phyloP scores from a whole-genome alignment of 1,140 invertebrate genomes.

The Neodiprion virginianus region DNA sequence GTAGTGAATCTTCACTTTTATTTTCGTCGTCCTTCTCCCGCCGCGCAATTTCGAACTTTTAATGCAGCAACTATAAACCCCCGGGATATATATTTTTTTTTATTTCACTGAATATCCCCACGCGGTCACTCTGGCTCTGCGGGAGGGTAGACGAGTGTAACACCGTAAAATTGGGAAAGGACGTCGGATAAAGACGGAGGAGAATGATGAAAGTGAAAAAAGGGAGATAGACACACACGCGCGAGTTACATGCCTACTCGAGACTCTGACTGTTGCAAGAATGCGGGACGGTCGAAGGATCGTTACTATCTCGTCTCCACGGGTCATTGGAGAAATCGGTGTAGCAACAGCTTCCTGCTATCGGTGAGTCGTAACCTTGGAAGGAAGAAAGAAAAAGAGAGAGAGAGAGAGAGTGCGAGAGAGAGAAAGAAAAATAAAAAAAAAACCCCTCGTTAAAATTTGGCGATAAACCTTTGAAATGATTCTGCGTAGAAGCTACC shows the following conservation, averaged over 20 bases:
- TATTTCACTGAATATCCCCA: too few relatives aligned
- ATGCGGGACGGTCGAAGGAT: too few relatives aligned
- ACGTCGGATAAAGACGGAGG: too few relatives aligned
- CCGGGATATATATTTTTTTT: too few relatives aligned
- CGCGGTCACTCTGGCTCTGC: background rate
- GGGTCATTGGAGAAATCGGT: slow-evolving; percentile 14
- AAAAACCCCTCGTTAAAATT: slow-evolving; percentile 10
- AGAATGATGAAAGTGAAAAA: background rate
- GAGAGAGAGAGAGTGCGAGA: background rate
- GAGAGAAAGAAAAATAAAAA: background rate
- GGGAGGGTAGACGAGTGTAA: too few relatives aligned
- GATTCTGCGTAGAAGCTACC: background rate
- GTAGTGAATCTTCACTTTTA: background rate
- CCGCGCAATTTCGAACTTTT: background rate
- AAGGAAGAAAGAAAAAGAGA: background rate
- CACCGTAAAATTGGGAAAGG: too few relatives aligned
- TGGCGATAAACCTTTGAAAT: background rate
- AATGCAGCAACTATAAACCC: too few relatives aligned
- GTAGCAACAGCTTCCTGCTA: background rate
- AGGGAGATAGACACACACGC: background rate
- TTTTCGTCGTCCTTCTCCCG: background rate
- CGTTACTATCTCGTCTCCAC: background rate
- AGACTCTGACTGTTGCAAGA: background rate
- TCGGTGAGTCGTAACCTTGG: slow-evolving; percentile 9
- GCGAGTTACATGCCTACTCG: background rate